Evolutionary conservation across 2,113 vertebrate species (phyloP), one percentile per base, ranked within the genome.

Genomic region (Phyllostomus hastatus): DNA sequence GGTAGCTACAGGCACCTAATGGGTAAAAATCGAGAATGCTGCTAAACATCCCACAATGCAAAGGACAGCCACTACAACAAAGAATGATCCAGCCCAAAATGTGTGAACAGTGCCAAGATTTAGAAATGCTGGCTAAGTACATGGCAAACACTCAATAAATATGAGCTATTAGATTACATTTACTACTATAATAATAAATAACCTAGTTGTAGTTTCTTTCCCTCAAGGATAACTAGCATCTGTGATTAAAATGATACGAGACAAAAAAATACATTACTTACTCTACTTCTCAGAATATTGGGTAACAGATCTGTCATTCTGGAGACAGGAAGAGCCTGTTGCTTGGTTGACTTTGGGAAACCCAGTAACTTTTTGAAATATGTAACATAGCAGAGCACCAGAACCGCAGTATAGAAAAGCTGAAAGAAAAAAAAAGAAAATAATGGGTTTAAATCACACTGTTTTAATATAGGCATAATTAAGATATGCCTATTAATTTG

Each of bases 351-450:
- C 94, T 99, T 99, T 97, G 98, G 94, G 88, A 99, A 99, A 22
- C 98, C 98, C 98, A 99, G 73, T 97, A 99, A 99, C 94, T 86
- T 98, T 85, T 98, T 67, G 97, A 99, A 99, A 97, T 99, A 99
- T 82, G 97, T 88, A 33, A 97, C 83, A 38, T 99, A 99, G 97
- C 99, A 99, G 48, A 99, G 94, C 38, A 99, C 98, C 96, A 99
- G 97, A 92, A 99, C 97, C 26, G 98, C 98, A 91, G 99, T 98
- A 97, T 99, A 99, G 50, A 99, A 97, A 97, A 99, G 97, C 99
- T 99, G 90, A 10, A 38, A 7, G 95, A 95, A 57, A 57, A 57
- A 57, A 24, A 91, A 26, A 97, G 24, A 97, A 94, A 97, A 97
- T 1, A 61, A 46, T 22, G 41, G 35, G 80, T 43, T 80, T 59